A percentile compares a stretch with the other conserved stretches of the same genome.
These are phyloP conservation scores for Heliconius erato DNA, from an alignment of 2,888 invertebrate species.

Conservation along the genomic window DNA sequence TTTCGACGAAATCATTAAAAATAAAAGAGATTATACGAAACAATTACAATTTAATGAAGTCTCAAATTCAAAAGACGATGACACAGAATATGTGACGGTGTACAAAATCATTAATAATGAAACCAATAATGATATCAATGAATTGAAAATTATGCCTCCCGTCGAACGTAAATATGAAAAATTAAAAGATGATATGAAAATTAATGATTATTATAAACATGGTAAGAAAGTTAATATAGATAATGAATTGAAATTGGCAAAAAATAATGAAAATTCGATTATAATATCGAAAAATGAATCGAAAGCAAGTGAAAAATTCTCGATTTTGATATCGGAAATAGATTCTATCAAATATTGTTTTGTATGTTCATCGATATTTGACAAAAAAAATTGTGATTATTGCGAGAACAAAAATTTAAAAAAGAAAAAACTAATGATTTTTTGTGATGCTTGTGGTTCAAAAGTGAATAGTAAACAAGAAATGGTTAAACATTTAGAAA, in stretches of 20 bases:
- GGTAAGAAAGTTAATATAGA: constrained; percentile 39
- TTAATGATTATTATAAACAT: constrained; percentile 48
- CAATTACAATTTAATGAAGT: background rate
- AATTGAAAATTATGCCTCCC: constrained; percentile 49
- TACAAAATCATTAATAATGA: constrained; percentile 47
- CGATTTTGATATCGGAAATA: constrained; percentile 55
- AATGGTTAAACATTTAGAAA: constrained; percentile 43
- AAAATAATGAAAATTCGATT: constrained; percentile 44
- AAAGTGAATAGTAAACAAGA: constrained; percentile 39
- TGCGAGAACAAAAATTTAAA: constrained; percentile 54
- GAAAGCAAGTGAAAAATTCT: constrained; percentile 44
- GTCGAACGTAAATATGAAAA: constrained; percentile 36
- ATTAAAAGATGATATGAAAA: constrained; percentile 50
- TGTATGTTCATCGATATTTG: constrained; percentile 65
- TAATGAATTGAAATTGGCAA: constrained; percentile 42
- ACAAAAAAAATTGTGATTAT: constrained; percentile 61
- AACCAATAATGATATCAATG: constrained; percentile 32
- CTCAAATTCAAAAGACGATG: background rate
- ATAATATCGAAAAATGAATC: constrained; percentile 50
- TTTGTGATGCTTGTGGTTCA: constrained; percentile 42
- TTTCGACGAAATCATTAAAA: constrained; percentile 46
- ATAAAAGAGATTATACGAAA: background rate
- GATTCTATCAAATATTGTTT: constrained; percentile 62
- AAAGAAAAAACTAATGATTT: constrained; percentile 6
- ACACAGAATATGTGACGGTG: constrained; percentile 37